phyloP scores from a whole-genome alignment of 2,888 invertebrate genomes.

The Callyntrura sp. region DNA sequence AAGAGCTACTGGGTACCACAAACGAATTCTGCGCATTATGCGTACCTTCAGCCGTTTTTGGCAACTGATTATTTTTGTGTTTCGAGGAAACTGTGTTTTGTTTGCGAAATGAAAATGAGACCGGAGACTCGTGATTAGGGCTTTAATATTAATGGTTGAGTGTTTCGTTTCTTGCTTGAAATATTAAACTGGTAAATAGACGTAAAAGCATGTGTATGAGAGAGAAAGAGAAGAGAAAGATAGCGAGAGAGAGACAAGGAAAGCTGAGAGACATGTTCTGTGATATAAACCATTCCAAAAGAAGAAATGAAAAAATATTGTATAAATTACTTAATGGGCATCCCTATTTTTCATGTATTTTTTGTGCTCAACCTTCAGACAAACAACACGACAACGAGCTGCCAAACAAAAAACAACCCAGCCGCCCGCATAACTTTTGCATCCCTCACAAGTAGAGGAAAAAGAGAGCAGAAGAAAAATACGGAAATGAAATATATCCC shows the following conservation, averaged over 20 bases:
- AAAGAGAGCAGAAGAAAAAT: slow-evolving; percentile 44
- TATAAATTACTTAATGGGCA: slow-evolving; percentile 58
- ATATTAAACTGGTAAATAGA: slow-evolving; percentile 8
- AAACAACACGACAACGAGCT: slow-evolving; percentile 45
- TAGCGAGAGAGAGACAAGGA: neutral
- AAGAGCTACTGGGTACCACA: neutral
- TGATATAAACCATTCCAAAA: slow-evolving; percentile 30
- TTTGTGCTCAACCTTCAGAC: slow-evolving; percentile 29
- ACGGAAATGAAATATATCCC: slow-evolving; percentile 61
- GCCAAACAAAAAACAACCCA: slow-evolving; percentile 54
- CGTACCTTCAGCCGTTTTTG: neutral
- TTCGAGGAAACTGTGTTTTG: neutral
- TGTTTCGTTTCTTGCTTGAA: neutral
- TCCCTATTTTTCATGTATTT: slow-evolving; percentile 58
- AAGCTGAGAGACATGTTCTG: neutral
- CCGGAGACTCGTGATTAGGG: neutral
- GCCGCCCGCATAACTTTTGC: slow-evolving; percentile 51
- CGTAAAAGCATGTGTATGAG: neutral
- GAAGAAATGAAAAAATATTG: slow-evolving; percentile 28
- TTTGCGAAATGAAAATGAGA: neutral
- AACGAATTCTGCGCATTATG: neutral
- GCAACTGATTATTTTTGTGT: neutral
- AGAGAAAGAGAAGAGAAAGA: neutral
- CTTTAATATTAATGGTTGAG: too few species aligned
- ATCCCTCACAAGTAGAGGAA: slow-evolving; percentile 28